Conservation (phyloP, 2,888 invertebrate genomes). For the Trachelus iudaicus region DNA sequence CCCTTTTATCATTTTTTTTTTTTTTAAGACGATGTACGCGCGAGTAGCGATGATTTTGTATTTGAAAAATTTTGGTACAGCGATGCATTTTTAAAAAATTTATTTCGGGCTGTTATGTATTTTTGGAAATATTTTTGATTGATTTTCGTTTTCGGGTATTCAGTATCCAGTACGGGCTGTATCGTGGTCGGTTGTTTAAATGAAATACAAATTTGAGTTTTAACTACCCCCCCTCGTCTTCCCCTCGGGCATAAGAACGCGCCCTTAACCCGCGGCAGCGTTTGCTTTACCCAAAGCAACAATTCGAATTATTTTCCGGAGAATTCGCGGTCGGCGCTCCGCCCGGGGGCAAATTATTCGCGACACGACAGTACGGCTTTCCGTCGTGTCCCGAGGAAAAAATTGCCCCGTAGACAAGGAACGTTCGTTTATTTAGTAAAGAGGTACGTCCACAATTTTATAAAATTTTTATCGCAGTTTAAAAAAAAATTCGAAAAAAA, state of each 20-base stretch:
- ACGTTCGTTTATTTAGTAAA: background rate
- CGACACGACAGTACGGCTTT: conserved; percentile 1
- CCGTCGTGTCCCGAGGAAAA: background rate
- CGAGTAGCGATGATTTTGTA: background rate
- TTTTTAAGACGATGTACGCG: background rate
- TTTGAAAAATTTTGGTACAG: no score
- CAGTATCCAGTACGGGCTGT: no score
- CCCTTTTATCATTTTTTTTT: background rate
- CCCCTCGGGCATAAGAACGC: background rate
- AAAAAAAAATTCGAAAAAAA: no score
- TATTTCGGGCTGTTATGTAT: no score
- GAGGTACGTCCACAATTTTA: background rate
- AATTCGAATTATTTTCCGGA: conserved; percentile 28
- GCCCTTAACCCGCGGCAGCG: background rate
- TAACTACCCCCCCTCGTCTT: background rate
- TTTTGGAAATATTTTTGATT: no score
- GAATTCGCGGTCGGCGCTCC: conserved; percentile 11
- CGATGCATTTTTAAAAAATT: no score
- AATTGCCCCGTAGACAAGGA: background rate
- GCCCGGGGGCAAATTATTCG: background rate
- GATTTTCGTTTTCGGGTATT: background rate
- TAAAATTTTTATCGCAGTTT: background rate
- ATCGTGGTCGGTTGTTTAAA: background rate
- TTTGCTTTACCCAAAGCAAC: conserved; percentile 19
- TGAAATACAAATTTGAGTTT: background rate